A percentile compares a stretch with the other conserved stretches of the same genome.
Conservation (phyloP, 2,888 invertebrate species). For the Argyresthia goedartella region DNA sequence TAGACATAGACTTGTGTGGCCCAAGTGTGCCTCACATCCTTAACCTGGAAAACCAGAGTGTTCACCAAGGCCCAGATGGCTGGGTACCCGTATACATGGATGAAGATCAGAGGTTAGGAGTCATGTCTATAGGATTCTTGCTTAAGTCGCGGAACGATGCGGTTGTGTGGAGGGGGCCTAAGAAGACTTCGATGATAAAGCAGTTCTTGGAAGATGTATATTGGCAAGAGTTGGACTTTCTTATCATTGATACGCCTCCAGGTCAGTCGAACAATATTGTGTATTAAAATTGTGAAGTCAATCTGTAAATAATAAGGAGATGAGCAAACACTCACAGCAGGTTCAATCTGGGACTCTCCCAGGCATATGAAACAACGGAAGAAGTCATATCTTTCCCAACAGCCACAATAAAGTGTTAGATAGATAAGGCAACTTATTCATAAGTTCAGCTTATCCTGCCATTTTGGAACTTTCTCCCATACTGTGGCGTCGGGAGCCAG, state of each 20-base stretch:
- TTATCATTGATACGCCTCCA: constrained; percentile 98
- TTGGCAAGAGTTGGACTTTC: constrained; percentile 92
- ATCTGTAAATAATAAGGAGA: too few species aligned
- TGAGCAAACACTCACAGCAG: too few species aligned
- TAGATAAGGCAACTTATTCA: too few species aligned
- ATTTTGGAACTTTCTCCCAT: too few species aligned
- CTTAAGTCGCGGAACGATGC: constrained; percentile 87
- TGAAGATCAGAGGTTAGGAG: constrained; percentile 82
- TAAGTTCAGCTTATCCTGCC: too few species aligned
- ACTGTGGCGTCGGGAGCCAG: too few species aligned
- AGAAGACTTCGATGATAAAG: constrained; percentile 95
- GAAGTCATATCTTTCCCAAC: too few species aligned
- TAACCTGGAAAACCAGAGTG: constrained; percentile 85
- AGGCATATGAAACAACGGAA: too few species aligned
- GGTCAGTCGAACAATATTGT: constrained; percentile 51
- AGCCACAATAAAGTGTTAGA: too few species aligned
- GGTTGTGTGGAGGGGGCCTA: constrained; percentile 96
- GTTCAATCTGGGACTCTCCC: too few species aligned
- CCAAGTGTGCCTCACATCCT: constrained; percentile 93
- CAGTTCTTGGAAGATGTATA: constrained; percentile 93
- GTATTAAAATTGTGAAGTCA: too few species aligned
- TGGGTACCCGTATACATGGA: constrained; percentile 96
- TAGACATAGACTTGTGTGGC: constrained; percentile 96
- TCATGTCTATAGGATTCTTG: constrained; percentile 97
- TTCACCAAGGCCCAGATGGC: constrained; percentile 91